These are phyloP conservation scores for Opisthocomus hoazin DNA, from an alignment of 2,113 vertebrate species.

Conservation along the genomic window DNA sequence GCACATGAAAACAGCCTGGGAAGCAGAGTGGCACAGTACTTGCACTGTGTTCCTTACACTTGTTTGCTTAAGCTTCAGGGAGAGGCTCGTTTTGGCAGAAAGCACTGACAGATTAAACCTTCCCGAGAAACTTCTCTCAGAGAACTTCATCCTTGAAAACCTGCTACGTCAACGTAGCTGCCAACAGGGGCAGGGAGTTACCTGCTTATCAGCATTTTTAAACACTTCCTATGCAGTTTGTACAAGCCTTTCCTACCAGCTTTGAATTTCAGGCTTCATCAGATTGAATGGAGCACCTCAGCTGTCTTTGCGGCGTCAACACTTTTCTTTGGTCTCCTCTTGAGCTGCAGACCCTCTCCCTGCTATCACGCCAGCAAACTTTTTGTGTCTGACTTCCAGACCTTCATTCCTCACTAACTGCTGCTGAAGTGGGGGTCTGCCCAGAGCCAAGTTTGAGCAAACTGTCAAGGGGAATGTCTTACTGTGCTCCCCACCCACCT, in stretches of 20 bases:
- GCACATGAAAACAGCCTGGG: neutral
- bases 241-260: neutral
- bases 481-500: neutral
- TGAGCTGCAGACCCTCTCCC: neutral
- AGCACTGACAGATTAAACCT: neutral
- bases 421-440: neutral
- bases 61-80: neutral
- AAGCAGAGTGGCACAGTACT: neutral
- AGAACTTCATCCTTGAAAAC: neutral
- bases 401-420: neutral
- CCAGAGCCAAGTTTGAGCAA: neutral
- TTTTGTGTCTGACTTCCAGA: neutral
- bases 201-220: neutral
- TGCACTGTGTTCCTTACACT: neutral
- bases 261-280: conserved; percentile 33
- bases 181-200: neutral
- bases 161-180: neutral
- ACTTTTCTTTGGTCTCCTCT: neutral
- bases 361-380: fast-evolving
- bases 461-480: neutral
- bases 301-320: neutral
- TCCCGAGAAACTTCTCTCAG: neutral
- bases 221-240: neutral
- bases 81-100: neutral
- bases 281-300: neutral